phyloP scores from a whole-genome alignment of 2,113 vertebrate species.

The Ceyx cyanopectus region DNA sequence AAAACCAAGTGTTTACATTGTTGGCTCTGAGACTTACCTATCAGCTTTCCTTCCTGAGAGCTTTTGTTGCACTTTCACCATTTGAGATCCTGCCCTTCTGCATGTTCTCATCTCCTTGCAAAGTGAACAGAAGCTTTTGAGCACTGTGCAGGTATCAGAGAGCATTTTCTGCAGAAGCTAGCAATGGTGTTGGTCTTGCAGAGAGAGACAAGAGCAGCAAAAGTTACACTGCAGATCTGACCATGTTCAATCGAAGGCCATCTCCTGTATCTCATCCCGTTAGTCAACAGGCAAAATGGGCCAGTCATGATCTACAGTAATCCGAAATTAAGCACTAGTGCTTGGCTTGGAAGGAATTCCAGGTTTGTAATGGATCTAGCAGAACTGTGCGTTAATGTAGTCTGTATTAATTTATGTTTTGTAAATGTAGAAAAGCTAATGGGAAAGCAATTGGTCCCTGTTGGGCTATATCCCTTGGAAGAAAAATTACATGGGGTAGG shows the following conservation, averaged over 20 bases:
- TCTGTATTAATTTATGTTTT: background rate
- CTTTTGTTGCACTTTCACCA: background rate
- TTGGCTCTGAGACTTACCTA: background rate
- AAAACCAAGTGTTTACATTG: background rate
- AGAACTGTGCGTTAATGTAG: background rate
- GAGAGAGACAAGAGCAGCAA: background rate
- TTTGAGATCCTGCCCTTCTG: background rate
- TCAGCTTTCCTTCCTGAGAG: background rate
- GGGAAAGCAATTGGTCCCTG: background rate
- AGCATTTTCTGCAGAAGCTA: background rate
- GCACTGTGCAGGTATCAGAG: background rate
- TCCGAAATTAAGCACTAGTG: background rate
- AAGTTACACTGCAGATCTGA: background rate
- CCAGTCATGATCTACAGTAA: background rate
- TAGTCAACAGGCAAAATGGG: background rate
- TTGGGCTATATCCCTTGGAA: conserved; percentile 39
- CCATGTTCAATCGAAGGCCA: background rate
- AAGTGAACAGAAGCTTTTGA: background rate
- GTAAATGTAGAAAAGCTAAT: conserved; percentile 37
- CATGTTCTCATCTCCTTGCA: background rate
- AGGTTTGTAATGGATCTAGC: background rate
- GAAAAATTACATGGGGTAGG: background rate
- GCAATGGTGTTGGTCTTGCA: background rate
- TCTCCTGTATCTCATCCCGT: background rate
- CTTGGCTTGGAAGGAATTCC: background rate